A percentile compares a stretch with the other conserved stretches of the same genome.
Evolutionary conservation across 30 jellyfish, hydroid and myxozoan species (phyloP).

Genomic region (Hydractinia symbiolongicarpus): DNA sequence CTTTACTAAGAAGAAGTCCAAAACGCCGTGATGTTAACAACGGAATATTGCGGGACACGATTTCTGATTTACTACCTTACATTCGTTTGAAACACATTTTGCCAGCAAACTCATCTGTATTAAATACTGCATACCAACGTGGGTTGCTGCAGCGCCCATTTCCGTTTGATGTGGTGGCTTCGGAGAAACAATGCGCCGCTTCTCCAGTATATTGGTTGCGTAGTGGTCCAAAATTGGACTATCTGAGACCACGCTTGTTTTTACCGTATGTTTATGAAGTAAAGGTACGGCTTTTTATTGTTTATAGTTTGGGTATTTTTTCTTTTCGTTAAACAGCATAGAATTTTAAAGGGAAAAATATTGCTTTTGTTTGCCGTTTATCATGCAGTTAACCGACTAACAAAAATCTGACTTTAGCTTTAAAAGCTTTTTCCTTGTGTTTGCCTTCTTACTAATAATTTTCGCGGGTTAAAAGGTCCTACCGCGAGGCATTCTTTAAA

Average conservation of each 20-base stretch:
- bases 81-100: constrained; percentile 66
- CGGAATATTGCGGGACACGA: constrained; percentile 50
- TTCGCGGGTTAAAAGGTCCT: too few species aligned
- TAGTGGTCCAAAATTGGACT: constrained; percentile 27
- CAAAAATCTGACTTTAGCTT: neutral
- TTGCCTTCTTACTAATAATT: neutral
- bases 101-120: constrained; percentile 65
- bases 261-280: constrained; percentile 70
- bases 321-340: neutral
- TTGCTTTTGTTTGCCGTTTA: too few species aligned
- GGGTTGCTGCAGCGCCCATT: constrained; percentile 68
- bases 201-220: constrained; percentile 26
- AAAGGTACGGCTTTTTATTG: constrained; percentile 42
- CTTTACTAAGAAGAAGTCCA: constrained; percentile 83
- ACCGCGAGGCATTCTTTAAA: too few species aligned
- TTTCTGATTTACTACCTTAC: constrained; percentile 46
- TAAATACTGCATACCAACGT: constrained; percentile 76
- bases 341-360: too few species aligned
- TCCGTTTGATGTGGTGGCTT: constrained; percentile 62
- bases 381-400: too few species aligned
- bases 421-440: neutral
- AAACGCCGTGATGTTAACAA: constrained; percentile 75
- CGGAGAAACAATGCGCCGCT: constrained; percentile 28
- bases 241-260: constrained; percentile 73
- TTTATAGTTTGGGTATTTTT: neutral